Evolutionary conservation across 2,888 invertebrate species (phyloP), one percentile per base, ranked within the genome.

Genomic region (Taphrorychus bicolor): DNA sequence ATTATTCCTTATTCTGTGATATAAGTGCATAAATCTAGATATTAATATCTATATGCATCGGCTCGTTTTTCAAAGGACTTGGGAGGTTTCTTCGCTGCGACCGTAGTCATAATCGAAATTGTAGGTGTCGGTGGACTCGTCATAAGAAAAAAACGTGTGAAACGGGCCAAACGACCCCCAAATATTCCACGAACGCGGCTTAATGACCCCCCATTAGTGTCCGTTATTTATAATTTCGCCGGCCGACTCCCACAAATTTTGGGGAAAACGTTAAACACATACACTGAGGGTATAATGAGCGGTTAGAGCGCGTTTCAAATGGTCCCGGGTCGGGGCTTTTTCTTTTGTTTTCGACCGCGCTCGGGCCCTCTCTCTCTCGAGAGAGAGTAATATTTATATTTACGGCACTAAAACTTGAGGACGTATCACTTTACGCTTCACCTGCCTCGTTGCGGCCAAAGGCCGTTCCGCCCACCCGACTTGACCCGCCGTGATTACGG

Each of bases 191-290:
- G 48, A 48, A 48, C 16, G 17, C 48, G 5, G 9, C 17, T 17
- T 48, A 48, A 48, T 48, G 48, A 48, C 48, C 48, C 48, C 48
- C 48, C 48, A 19, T 48, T 16, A 16, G 16, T 48, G 48, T 9
- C 48, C 48, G 48, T 48, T 48, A 16, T 48, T 48, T 48, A 48
- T 48, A 48, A 48, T 16, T 48, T 5, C 48, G 48, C 48, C 17
- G n/a, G 3, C 48, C 9, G n/a, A 40, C 40, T 40, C 40, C 40
- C 40, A 40, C 40, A 40, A 48, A 48, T n/a, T 48, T 48, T 48
- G 48, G 48, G 48, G 48, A 48, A 48, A 48, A 48, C 48, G 48
- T 16, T 48, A 48, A 48, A 48, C 48, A 48, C 48, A 48, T 48
- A 48, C 48, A 11, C 11, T 32, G 32, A 32, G 32, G 32, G 32